Base-by-base conservation (phyloP, 2,888 invertebrate species). In the Tridacna crocea region DNA sequence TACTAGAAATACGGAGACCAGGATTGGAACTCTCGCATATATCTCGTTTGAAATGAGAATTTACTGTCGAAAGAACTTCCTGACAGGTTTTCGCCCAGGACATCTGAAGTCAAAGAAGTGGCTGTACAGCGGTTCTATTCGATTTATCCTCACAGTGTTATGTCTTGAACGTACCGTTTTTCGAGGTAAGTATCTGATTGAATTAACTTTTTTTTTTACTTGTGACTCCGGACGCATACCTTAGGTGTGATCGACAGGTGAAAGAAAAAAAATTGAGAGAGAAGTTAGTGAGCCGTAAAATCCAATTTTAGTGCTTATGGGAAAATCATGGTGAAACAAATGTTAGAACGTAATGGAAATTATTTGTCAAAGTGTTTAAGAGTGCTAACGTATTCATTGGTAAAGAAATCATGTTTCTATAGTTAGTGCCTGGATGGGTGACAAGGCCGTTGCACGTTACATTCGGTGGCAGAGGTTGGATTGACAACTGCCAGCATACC, bases 51-150 rank as follows among this genome's bases (percentile, higher is more conserved):
- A n/a, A 58, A 26, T 66, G 78, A 74, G 78, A 79, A 46, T 58
- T 55, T 79, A 17, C n/a, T 17, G 19, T 8, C 55, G 19, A 72
- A 80, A 75, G 63, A 75, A 80, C 80, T 80, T 80, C 80, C 80
- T 80, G 75, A 70, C 70, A 24, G 48, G 36, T 36, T 2, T 36
- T 36, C 8, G 51, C 22, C 51, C 70, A 47, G 70, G 70, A 46
- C 70, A 26, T 17, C 8, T 47, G 51, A 3, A 70, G n/a, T 22
- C 51, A 19, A 51, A 70, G 51, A 24, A 70, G 15, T 26, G n/a
- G 51, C 24, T 26, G 24, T 51, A 51, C 13, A 12, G 70, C 22
- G 13, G 10, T 15, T 51, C 46, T 22, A 24, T 48, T 51, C 8
- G 46, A 36, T 2, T 4, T 36, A 48, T 8, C 24, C 51, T 24